A percentile compares a stretch with the other conserved stretches of the same genome.
Evolutionary conservation across 2,797 vertebrate species (phyloP).

Genomic region (Xiphophorus birchmanni): DNA sequence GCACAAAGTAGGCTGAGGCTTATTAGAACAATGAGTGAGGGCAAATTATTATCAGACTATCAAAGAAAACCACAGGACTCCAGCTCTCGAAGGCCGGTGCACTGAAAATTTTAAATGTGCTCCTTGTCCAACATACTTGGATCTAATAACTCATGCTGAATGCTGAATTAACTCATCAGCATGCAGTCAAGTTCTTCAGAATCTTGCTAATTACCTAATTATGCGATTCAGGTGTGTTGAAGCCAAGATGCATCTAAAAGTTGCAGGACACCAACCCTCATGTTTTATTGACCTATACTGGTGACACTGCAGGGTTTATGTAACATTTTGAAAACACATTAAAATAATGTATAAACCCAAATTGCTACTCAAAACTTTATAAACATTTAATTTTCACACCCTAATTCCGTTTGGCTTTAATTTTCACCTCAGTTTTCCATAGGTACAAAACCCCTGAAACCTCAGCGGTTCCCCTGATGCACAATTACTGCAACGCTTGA

Average conservation of each 20-base stretch:
- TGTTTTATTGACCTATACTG: not conserved
- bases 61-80: not conserved
- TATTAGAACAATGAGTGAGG: not conserved
- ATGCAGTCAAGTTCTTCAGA: not conserved
- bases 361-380: not conserved
- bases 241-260: not conserved
- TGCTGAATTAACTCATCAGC: not conserved
- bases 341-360: not conserved
- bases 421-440: not conserved
- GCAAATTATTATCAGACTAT: not conserved
- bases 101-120: not conserved
- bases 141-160: not conserved
- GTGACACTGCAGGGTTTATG: not conserved
- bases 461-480: not conserved
- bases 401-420: not conserved
- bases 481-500: not conserved
- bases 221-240: not conserved
- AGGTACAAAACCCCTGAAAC: not conserved
- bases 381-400: not conserved
- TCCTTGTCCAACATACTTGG: not conserved
- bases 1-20: not conserved
- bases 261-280: not conserved
- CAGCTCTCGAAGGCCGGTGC: not conserved
- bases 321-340: not conserved
- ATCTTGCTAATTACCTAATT: not conserved